These are phyloP conservation scores for Castor canadensis DNA, from an alignment of 2,113 vertebrate species.

Conservation along the genomic window DNA sequence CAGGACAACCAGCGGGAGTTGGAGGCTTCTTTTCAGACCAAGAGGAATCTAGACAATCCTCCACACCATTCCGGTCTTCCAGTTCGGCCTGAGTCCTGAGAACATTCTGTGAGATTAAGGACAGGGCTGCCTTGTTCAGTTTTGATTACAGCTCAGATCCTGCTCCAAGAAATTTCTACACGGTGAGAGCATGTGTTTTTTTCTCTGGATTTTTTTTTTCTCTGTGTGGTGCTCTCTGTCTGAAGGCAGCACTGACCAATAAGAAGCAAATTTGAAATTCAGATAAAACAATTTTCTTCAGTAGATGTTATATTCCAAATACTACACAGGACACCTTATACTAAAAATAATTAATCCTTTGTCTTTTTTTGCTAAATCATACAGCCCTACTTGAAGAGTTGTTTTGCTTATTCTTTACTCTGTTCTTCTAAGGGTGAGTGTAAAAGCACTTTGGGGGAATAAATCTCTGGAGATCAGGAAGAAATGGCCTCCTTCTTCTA, in stretches of 20 bases:
- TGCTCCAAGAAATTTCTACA: neutral
- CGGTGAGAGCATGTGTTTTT: neutral
- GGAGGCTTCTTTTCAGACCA: neutral
- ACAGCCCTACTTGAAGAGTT: neutral
- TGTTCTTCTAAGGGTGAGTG: neutral
- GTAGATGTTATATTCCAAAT: neutral
- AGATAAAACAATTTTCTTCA: neutral
- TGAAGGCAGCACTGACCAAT: neutral
- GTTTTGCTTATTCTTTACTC: neutral
- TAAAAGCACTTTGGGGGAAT: neutral
- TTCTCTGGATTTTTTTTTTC: neutral
- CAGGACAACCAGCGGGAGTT: neutral
- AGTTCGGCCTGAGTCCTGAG: neutral
- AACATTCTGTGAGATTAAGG: neutral
- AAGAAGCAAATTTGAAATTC: neutral
- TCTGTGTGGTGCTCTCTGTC: neutral
- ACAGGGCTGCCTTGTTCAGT: neutral
- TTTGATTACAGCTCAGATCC: neutral
- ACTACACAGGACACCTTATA: neutral
- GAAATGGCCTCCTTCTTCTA: neutral
- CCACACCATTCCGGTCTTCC: too few relatives aligned
- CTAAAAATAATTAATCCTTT: neutral
- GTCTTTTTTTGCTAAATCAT: neutral
- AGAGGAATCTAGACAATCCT: neutral
- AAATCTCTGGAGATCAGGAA: neutral